Conservation (phyloP, 2,888 invertebrate genomes). For the Erpobdella octoculata region DNA sequence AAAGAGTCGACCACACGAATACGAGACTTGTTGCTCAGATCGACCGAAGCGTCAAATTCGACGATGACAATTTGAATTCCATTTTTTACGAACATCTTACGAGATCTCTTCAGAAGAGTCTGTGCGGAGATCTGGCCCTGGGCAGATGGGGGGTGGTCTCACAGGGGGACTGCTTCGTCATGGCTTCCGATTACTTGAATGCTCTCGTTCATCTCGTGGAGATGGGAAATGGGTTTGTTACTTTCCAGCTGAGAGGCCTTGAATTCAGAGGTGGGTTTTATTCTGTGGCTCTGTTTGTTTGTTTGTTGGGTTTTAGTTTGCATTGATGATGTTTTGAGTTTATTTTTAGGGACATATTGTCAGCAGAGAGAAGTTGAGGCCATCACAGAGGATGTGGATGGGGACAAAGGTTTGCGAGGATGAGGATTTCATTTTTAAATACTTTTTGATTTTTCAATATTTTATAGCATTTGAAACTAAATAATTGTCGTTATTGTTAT, state of each 20-base stretch:
- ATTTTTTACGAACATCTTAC: constrained; percentile 99
- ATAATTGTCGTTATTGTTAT: background rate
- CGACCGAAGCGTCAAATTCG: constrained; percentile 79
- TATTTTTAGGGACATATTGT: constrained; percentile 74
- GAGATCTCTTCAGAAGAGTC: constrained; percentile 72
- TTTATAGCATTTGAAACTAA: background rate
- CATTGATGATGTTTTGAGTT: too few species aligned
- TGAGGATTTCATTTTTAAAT: background rate
- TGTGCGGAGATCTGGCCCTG: constrained; percentile 59
- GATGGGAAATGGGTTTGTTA: constrained; percentile 91
- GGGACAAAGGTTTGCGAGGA: constrained; percentile 67
- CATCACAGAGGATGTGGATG: constrained; percentile 91
- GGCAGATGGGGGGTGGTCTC: constrained; percentile 85
- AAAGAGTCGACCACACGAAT: constrained; percentile 91
- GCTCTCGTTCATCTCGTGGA: constrained; percentile 95
- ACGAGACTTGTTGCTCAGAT: constrained; percentile 87
- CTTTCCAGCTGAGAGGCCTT: constrained; percentile 90
- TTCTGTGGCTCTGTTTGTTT: too few species aligned
- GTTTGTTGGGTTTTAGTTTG: too few species aligned
- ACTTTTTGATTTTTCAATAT: background rate
- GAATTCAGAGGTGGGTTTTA: constrained; percentile 90
- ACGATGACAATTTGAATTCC: constrained; percentile 95
- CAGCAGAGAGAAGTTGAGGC: constrained; percentile 93
- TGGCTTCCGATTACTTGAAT: constrained; percentile 95
- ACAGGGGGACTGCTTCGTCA: constrained; percentile 93